phyloP scores from a whole-genome alignment of 1,140 invertebrate species.

The Cydia pomonella region DNA sequence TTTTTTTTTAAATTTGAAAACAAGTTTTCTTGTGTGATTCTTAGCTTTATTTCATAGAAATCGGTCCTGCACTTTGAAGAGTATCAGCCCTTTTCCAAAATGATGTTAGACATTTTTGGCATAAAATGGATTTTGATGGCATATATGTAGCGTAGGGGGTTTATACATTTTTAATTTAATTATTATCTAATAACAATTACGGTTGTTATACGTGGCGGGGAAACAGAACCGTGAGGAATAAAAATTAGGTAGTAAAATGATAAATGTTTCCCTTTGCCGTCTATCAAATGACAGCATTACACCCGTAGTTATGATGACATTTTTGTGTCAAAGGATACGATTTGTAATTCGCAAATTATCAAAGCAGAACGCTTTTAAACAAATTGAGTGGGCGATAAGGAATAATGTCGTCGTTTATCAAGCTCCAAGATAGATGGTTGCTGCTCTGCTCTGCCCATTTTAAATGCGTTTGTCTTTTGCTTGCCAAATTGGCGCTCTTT shows the following conservation, averaged over 20 bases:
- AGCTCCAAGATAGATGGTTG: conserved; percentile 75
- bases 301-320: conserved; percentile 66
- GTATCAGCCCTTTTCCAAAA: too few species aligned
- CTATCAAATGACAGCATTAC: conserved; percentile 60
- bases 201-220: too few species aligned
- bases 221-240: too few species aligned
- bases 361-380: conserved; percentile 80
- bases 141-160: too few species aligned
- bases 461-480: conserved; percentile 79
- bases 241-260: conserved; percentile 47
- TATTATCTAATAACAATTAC: too few species aligned
- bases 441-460: conserved; percentile 77
- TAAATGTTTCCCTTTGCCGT: conserved; percentile 43
- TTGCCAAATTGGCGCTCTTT: conserved; percentile 75
- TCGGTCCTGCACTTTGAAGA: too few species aligned
- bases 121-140: too few species aligned
- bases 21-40: too few species aligned
- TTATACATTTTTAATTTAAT: too few species aligned
- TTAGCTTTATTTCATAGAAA: too few species aligned
- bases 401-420: conserved; percentile 81
- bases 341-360: conserved; percentile 81
- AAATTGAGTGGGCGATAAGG: conserved; percentile 80
- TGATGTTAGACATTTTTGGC: too few species aligned
- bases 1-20: too few species aligned
- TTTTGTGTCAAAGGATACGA: conserved; percentile 76